Evolutionary conservation across 2,888 invertebrate species (phyloP).

Genomic region (Nebria brevicollis): DNA sequence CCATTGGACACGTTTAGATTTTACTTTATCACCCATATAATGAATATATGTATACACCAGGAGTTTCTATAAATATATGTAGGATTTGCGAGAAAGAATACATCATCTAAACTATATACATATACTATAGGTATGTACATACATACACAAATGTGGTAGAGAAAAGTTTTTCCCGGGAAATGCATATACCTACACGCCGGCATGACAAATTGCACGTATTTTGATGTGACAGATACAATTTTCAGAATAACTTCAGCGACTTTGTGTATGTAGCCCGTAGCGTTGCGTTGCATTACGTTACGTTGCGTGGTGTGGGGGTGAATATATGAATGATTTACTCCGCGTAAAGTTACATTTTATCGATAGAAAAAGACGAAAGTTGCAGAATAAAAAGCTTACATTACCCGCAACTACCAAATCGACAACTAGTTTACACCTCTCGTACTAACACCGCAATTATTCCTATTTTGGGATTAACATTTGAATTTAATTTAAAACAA

Average conservation of each 20-base stretch:
- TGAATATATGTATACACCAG: too few relatives aligned
- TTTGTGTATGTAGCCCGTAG: not conserved
- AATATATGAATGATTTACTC: conserved; percentile 61
- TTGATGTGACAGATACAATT: conserved; percentile 59
- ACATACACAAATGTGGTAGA: not conserved
- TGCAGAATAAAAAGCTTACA: conserved; percentile 44
- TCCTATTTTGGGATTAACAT: too few relatives aligned
- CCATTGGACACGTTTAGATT: not conserved
- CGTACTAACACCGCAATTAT: too few relatives aligned
- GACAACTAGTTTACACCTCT: too few relatives aligned
- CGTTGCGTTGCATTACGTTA: too few relatives aligned
- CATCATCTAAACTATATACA: too few relatives aligned
- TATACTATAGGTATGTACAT: too few relatives aligned
- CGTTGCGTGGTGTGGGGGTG: conserved; percentile 53
- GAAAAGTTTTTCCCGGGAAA: not conserved
- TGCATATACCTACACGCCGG: not conserved
- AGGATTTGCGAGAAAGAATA: too few relatives aligned
- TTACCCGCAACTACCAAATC: not conserved
- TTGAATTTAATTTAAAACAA: too few relatives aligned
- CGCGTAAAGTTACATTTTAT: conserved; percentile 51
- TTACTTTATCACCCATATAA: too few relatives aligned
- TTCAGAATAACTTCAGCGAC: conserved; percentile 56
- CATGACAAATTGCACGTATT: conserved; percentile 38
- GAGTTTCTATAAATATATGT: too few relatives aligned
- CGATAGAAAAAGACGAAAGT: conserved; percentile 42